A percentile compares a stretch with the other conserved stretches of the same genome.
These are phyloP conservation scores for Tadarida brasiliensis DNA, from an alignment of 2,797 vertebrate species.

Conservation along the genomic window DNA sequence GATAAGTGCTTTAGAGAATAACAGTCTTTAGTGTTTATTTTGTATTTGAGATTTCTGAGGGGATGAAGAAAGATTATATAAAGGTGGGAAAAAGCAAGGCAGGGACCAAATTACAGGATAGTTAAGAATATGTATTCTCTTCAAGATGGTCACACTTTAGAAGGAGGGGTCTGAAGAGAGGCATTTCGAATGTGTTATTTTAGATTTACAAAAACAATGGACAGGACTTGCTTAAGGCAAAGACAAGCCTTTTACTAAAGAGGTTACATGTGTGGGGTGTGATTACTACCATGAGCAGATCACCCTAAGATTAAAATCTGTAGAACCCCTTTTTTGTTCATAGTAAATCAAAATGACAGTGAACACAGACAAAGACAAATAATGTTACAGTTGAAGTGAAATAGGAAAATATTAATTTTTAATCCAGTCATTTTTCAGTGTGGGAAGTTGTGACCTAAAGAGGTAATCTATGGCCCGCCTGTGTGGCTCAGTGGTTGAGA, in stretches of 20 bases:
- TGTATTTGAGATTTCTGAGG: not conserved
- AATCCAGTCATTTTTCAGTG: not conserved
- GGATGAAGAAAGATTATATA: not conserved
- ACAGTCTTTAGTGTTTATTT: not conserved
- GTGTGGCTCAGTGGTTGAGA: too few species aligned
- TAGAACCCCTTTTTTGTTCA: not conserved
- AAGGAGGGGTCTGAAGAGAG: not conserved
- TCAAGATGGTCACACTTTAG: not conserved
- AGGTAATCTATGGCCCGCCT: not conserved
- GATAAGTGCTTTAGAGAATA: not conserved
- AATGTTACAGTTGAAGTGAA: not conserved
- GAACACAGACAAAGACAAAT: not conserved
- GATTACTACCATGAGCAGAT: not conserved
- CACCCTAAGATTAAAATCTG: not conserved
- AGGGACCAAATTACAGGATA: not conserved
- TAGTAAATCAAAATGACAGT: not conserved
- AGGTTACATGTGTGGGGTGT: not conserved
- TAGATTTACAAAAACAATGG: not conserved
- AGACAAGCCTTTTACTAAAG: not conserved
- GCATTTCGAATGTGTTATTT: not conserved
- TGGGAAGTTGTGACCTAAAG: not conserved
- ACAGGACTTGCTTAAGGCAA: not conserved
- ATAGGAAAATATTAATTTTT: not conserved
- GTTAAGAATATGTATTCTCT: not conserved
- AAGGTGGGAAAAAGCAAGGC: not conserved